phyloP scores from a whole-genome alignment of 1,140 invertebrate species.

The Saccostrea glomerata region DNA sequence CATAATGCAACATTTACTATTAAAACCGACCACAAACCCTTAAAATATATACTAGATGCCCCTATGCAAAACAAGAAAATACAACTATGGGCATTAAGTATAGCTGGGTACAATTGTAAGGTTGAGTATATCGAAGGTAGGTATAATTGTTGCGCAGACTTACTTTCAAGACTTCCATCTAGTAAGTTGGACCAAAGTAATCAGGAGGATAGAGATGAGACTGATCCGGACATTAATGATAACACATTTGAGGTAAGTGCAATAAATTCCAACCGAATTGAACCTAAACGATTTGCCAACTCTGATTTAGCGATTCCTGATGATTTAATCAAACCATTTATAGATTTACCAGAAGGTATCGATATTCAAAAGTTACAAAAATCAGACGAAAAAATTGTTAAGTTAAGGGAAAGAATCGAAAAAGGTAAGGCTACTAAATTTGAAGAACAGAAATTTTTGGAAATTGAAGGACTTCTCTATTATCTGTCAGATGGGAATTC shows the following conservation, averaged over 20 bases:
- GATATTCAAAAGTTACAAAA: background rate
- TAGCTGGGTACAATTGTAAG: too few relatives aligned
- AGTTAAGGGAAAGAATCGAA: background rate
- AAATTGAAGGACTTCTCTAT: background rate
- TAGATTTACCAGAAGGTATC: background rate
- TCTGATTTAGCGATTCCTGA: background rate
- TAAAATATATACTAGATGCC: slow-evolving; percentile 54
- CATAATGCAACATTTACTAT: slow-evolving; percentile 56
- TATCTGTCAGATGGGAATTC: background rate
- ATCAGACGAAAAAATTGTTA: background rate
- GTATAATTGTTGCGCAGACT: too few relatives aligned
- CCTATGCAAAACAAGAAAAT: too few relatives aligned
- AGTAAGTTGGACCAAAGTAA: background rate
- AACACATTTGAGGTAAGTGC: slow-evolving; percentile 3
- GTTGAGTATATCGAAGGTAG: too few relatives aligned
- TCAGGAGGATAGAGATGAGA: background rate
- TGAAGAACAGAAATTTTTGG: background rate
- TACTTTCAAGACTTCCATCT: background rate
- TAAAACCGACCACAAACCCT: slow-evolving; percentile 62
- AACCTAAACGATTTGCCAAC: background rate
- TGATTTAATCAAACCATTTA: background rate
- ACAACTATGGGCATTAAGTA: too few relatives aligned
- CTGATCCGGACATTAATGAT: background rate
- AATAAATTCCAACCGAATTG: background rate
- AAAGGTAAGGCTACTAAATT: background rate